These are phyloP conservation scores for Strix aluco DNA, from an alignment of 2,113 vertebrate species.

Conservation along the genomic window DNA sequence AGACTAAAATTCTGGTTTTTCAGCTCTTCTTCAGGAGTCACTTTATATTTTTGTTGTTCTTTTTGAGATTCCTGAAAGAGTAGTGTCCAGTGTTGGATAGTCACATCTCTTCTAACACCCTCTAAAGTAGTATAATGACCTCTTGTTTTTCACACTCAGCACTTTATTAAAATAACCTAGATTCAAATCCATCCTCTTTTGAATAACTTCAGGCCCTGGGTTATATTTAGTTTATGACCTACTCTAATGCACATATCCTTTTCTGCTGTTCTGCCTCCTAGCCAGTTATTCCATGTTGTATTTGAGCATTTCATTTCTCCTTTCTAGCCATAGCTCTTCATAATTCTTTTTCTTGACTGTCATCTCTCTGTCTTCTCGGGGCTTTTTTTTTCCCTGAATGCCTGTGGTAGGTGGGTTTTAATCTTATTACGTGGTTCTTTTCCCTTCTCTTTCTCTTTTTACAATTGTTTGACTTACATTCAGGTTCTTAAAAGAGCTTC, in stretches of 20 bases:
- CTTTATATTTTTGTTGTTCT: background rate
- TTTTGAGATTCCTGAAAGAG: background rate
- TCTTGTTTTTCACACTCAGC: constrained; percentile 47
- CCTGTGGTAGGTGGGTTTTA: constrained; percentile 48
- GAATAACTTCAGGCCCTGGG: constrained; percentile 52
- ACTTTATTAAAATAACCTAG: constrained; percentile 68
- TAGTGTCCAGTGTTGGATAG: background rate
- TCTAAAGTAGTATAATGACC: background rate
- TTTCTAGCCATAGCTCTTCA: constrained; percentile 18
- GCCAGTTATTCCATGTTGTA: background rate
- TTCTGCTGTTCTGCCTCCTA: constrained; percentile 52
- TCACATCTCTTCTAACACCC: background rate
- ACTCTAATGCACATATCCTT: constrained; percentile 49
- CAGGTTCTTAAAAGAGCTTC: background rate
- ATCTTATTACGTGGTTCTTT: background rate
- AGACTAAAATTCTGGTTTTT: background rate
- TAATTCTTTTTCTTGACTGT: constrained; percentile 45
- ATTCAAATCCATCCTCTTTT: constrained; percentile 61
- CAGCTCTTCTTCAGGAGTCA: background rate
- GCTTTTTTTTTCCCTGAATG: constrained; percentile 32
- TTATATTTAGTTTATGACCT: constrained; percentile 69
- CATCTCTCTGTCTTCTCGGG: constrained; percentile 2
- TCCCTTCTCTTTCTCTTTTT: background rate
- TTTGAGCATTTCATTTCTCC: constrained; percentile 43
- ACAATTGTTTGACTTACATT: background rate